Percentiles rank a stretch among this genome's conserved stretches.
phyloP scores from a whole-genome alignment of 2,113 vertebrate species.

The Xenopus tropicalis region UCB_Xtro_10.0 CM004449.2:18794001-18794500 shows the following conservation, averaged over 20 bases:
- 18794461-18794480: too few relatives aligned
- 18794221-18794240: slow-evolving; percentile 83
- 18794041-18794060: too few relatives aligned
- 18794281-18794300: slow-evolving; percentile 88
- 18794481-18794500: too few relatives aligned
- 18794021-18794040: neutral
- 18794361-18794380: slow-evolving; percentile 91
- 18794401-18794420: slow-evolving; percentile 42
- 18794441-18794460: too few relatives aligned
- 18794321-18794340: slow-evolving; percentile 94
- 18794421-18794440: neutral
- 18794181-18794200: slow-evolving; percentile 76
- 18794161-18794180: slow-evolving; percentile 39
- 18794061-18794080: too few relatives aligned
- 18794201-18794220: slow-evolving; percentile 78
- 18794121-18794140: too few relatives aligned
- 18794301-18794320: slow-evolving; percentile 78
- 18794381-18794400: slow-evolving; percentile 93
- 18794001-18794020: slow-evolving; percentile 1
- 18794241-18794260: slow-evolving; percentile 84
- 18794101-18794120: too few relatives aligned
- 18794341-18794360: slow-evolving; percentile 90
- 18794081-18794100: too few relatives aligned
- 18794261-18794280: slow-evolving; percentile 95
- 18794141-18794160: neutral